These are phyloP conservation scores for Ostrea denselamellosa DNA, from an alignment of 1,140 invertebrate species.

Conservation along the genomic window DNA sequence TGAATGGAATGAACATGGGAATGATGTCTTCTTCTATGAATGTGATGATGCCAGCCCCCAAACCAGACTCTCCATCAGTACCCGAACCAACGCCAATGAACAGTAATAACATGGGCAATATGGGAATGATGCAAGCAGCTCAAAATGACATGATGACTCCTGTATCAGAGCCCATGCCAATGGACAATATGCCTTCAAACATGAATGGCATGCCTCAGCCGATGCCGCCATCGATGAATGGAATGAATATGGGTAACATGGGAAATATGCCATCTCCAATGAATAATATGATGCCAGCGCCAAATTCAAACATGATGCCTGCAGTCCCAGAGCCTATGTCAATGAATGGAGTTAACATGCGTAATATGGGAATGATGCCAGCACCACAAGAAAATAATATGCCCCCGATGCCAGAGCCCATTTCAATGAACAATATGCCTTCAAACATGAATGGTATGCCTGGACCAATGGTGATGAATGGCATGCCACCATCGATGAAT, in stretches of 20 bases:
- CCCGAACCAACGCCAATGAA: not conserved
- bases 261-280: not conserved
- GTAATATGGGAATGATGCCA: slow-evolving; percentile 1
- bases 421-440: not conserved
- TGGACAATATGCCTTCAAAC: not conserved
- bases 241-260: not conserved
- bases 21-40: slow-evolving; percentile 13
- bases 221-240: not conserved
- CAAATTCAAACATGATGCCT: not conserved
- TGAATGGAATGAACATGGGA: slow-evolving; percentile 12
- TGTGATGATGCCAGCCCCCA: not conserved
- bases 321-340: not conserved
- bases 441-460: not conserved
- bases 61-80: not conserved
- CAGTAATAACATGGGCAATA: not conserved
- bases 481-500: not conserved
- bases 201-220: not conserved
- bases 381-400: not conserved
- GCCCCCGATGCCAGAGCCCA: not conserved
- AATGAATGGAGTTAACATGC: not conserved
- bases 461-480: slow-evolving; percentile 2
- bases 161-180: not conserved
- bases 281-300: not conserved
- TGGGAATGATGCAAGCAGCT: not conserved
- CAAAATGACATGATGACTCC: not conserved